Conservation (phyloP, 2,797 vertebrate species). For the Apogon hyalosoma region DNA sequence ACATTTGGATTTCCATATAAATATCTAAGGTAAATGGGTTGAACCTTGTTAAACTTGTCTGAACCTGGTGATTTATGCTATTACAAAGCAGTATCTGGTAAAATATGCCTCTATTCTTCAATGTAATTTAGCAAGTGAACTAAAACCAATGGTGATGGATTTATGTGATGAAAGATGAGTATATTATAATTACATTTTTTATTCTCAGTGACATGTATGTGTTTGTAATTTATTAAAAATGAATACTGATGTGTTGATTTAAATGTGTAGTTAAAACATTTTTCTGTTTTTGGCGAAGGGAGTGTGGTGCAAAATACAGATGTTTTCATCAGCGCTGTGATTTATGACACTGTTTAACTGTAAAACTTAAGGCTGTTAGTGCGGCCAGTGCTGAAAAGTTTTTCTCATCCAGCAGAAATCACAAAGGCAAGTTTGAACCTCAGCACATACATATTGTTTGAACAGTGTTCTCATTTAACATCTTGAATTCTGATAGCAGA, state of each 20-base stretch:
- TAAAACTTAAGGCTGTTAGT: slow-evolving; percentile 7
- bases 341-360: slow-evolving; percentile 11
- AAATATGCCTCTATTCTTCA: not conserved
- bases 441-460: not conserved
- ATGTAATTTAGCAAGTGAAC: not conserved
- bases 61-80: not conserved
- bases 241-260: not conserved
- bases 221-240: not conserved
- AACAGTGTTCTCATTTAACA: slow-evolving; percentile 10
- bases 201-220: not conserved
- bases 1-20: too few species aligned
- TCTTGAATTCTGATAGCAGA: slow-evolving; percentile 23
- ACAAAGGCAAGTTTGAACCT: slow-evolving; percentile 2
- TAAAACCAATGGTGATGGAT: not conserved
- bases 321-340: slow-evolving; percentile 11
- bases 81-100: not conserved
- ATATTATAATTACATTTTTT: not conserved
- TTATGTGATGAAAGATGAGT: not conserved
- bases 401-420: slow-evolving; percentile 7
- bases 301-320: not conserved
- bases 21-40: too few species aligned
- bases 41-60: too few species aligned
- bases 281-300: slow-evolving; percentile 2
- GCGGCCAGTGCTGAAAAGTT: slow-evolving; percentile 2
- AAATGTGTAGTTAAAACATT: not conserved